Base-by-base conservation (phyloP, 2,888 invertebrate species). In the Endomychus coccineus region DNA sequence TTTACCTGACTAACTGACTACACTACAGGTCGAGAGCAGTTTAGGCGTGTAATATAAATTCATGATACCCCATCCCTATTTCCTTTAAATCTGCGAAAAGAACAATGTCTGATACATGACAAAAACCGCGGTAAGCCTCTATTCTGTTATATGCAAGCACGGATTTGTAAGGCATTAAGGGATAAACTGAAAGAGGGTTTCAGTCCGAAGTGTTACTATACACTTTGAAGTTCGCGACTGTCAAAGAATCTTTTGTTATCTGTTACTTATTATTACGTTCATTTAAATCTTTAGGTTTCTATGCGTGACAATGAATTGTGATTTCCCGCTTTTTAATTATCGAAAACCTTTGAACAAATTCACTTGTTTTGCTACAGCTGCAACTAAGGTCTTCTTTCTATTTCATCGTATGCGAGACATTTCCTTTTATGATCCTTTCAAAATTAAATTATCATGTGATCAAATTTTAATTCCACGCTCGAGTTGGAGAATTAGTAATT, bases 181-280 rank as follows among this genome's bases (percentile, higher is more conserved):
- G 61, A 63, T 64, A 56, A 58, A 51, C 61, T 58, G 56, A 51
- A 61, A 54, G 57, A 57, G 54, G 54, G 58, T 49, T 50, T 45
- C 48, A 51, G 51, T 55, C 54, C 52, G 50, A 59, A 59, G 62
- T 61, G 61, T 61, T 53, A 56, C 52, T 46, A 54, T 54, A 55
- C 55, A 64, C 64, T 66, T 64, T 64, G 66, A 66, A 61, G 64
- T 64, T 52, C 52, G 53, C 55, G 55, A 52, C 56, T 55, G 58
- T 63, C 61, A 63, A 63, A 63, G 62, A 52, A 58, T 54, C 64
- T 62, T 64, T 66, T 66, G 64, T 66, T 57, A 61, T 61, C 61
- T 56, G 59, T 62, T 58, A 63, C 61, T 63, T 66, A 64, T 65
- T 64, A 66, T 66, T 64, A 55, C 64, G 61, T 65, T 64, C 64